A percentile compares a stretch with the other conserved stretches of the same genome.
These are phyloP conservation scores for Autographa gamma DNA, from an alignment of 2,888 invertebrate species.

Conservation along the genomic window DNA sequence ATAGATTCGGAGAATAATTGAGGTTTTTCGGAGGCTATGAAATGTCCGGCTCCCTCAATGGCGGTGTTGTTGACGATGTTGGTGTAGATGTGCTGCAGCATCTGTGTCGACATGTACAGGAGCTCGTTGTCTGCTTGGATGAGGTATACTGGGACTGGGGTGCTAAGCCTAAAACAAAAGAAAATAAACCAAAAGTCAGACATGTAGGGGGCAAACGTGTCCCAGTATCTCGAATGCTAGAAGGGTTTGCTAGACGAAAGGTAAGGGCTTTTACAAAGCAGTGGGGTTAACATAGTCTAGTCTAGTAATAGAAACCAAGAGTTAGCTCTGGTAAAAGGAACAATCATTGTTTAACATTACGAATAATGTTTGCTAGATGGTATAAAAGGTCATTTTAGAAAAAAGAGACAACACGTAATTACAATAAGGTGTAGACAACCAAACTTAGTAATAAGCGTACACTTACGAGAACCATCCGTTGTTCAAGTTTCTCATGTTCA, in stretches of 20 bases:
- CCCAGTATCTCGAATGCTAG: too few species aligned
- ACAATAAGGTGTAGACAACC: neutral
- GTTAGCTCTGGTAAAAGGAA: too few species aligned
- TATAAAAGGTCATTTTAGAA: too few species aligned
- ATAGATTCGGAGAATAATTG: conserved; percentile 90
- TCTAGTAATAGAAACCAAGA: too few species aligned
- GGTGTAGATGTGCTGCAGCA: conserved; percentile 79
- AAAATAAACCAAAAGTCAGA: neutral
- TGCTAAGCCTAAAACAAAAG: conserved; percentile 66
- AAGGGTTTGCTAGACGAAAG: too few species aligned
- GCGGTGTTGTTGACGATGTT: conserved; percentile 64
- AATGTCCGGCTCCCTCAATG: conserved; percentile 87
- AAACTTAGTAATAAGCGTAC: neutral
- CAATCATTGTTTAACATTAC: too few species aligned
- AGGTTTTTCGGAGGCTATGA: conserved; percentile 92
- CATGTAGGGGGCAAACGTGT: too few species aligned
- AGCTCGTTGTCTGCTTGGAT: conserved; percentile 91
- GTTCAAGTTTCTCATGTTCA: conserved; percentile 29
- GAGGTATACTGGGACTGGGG: conserved; percentile 91
- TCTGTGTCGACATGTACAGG: conserved; percentile 70
- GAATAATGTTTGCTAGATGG: too few species aligned
- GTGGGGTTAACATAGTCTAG: too few species aligned
- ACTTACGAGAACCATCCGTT: conserved; percentile 74
- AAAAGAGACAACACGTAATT: too few species aligned
- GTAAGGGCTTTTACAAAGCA: too few species aligned